A percentile compares a stretch with the other conserved stretches of the same genome.
Conservation (phyloP, 30 jellyfish, hydroid and myxozoan species). For the Chironex yamaguchii region DNA sequence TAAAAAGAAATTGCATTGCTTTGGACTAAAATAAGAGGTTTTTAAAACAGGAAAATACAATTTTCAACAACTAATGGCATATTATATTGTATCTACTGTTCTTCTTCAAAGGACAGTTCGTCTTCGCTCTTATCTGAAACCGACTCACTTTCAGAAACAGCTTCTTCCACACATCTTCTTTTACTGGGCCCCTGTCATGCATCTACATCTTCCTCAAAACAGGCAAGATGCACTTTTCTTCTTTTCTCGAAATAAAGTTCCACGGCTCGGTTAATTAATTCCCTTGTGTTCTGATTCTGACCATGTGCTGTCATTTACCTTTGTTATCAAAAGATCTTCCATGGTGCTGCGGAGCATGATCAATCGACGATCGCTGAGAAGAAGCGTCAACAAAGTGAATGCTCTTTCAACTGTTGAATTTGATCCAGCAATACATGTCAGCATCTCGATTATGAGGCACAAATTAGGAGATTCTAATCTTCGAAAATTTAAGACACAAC, state of each 20-base stretch:
- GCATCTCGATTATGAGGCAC: slow-evolving; percentile 41
- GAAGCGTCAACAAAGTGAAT: slow-evolving; percentile 44
- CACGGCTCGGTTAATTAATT: background rate
- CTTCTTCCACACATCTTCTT: background rate
- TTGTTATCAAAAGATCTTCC: slow-evolving; percentile 19
- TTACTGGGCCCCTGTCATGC: slow-evolving; percentile 22
- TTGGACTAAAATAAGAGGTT: no score
- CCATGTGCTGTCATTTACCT: slow-evolving; percentile 49
- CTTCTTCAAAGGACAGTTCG: no score
- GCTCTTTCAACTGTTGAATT: slow-evolving; percentile 74
- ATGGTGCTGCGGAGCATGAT: slow-evolving; percentile 45
- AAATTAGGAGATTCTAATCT: slow-evolving; percentile 49
- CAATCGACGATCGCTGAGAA: slow-evolving; percentile 58
- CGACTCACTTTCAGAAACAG: background rate
- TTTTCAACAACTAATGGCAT: no score
- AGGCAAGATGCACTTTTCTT: slow-evolving; percentile 38
- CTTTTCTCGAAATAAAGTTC: slow-evolving; percentile 19
- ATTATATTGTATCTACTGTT: no score
- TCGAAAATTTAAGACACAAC: background rate
- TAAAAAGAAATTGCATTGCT: no score
- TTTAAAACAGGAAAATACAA: no score
- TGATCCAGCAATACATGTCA: slow-evolving; percentile 61
- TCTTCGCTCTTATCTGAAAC: no score
- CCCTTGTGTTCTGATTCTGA: slow-evolving; percentile 8
- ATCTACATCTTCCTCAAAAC: no score